phyloP scores from a whole-genome alignment of 1,140 invertebrate genomes.

The Trichonephila inaurata region DNA sequence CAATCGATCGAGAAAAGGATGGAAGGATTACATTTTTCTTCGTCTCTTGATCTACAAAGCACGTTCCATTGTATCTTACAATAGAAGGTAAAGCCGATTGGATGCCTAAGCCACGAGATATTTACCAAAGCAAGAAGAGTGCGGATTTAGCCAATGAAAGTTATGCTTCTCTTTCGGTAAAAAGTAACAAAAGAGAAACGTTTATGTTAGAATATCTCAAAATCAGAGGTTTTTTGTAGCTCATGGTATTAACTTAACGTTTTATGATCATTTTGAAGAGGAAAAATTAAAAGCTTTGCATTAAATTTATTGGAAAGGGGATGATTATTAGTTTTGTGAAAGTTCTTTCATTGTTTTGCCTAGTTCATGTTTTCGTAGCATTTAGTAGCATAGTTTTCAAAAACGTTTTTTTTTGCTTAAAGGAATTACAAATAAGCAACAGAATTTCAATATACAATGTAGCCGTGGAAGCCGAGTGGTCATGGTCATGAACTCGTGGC shows the following conservation, averaged over 20 bases:
- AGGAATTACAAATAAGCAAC: no score
- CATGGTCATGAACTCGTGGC: no score
- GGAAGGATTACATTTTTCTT: slow-evolving; percentile 45
- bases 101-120: slow-evolving; percentile 57
- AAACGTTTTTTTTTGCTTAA: no score
- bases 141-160: slow-evolving; percentile 55
- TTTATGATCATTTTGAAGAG: no score
- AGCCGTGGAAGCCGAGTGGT: no score
- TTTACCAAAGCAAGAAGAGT: slow-evolving; percentile 63
- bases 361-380: no score
- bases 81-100: slow-evolving; percentile 62
- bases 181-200: slow-evolving; percentile 32
- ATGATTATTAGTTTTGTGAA: no score
- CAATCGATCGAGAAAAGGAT: slow-evolving; percentile 38
- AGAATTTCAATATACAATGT: no score
- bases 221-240: background rate
- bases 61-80: slow-evolving; percentile 51
- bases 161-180: slow-evolving; percentile 45
- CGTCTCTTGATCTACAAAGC: slow-evolving; percentile 60
- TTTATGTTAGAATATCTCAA: slow-evolving; percentile 22
- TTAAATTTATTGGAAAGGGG: no score
- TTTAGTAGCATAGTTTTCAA: no score
- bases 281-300: no score
- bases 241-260: background rate
- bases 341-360: no score